These are phyloP conservation scores for Gortyna flavago DNA, from an alignment of 2,888 invertebrate genomes.

Conservation along the genomic window DNA sequence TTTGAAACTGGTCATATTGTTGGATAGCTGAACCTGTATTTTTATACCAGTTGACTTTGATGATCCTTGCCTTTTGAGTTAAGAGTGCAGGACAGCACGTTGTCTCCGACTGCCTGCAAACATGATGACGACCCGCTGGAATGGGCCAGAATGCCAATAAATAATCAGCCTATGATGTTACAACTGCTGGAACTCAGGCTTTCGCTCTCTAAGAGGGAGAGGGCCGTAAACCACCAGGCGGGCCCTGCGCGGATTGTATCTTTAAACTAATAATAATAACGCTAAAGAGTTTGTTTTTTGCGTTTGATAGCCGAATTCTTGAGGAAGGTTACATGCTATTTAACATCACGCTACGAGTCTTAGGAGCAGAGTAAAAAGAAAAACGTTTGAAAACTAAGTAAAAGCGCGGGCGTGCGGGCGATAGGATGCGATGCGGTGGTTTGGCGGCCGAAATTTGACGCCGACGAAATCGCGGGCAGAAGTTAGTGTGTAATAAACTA, in stretches of 20 bases:
- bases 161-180: background rate
- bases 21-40: background rate
- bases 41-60: background rate
- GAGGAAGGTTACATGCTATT: no score
- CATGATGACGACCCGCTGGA: no score
- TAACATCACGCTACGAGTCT: no score
- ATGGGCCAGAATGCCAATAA: background rate
- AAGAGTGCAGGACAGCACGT: background rate
- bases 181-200: background rate
- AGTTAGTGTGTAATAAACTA: background rate
- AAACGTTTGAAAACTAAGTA: no score
- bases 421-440: no score
- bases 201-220: background rate
- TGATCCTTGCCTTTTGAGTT: background rate
- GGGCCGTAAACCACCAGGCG: background rate
- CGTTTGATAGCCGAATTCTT: background rate
- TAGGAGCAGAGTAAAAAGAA: no score
- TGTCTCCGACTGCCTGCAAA: background rate
- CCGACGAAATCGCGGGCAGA: background rate
- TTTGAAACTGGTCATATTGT: background rate
- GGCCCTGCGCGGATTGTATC: background rate
- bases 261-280: no score
- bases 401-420: no score
- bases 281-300: no score
- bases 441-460: no score